Base-by-base conservation (phyloP, 2,797 vertebrate species). In the Morus bassanus region DNA sequence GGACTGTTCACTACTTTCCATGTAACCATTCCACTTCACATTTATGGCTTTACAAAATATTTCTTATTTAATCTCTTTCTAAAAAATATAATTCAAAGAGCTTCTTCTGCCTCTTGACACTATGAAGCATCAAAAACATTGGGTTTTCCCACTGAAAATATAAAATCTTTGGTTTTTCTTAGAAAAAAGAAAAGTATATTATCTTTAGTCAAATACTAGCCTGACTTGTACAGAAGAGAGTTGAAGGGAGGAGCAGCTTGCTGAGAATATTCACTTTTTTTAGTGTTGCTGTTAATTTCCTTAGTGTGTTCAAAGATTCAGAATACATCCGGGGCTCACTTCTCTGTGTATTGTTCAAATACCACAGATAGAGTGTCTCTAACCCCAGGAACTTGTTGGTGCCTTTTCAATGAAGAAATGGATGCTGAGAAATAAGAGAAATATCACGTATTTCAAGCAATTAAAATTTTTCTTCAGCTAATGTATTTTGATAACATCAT, bases 1-100 rank as follows among this genome's bases (percentile, higher is more conserved):
- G 51, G 7, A 11, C 25, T 80, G 10, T 43, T 92, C 13, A 2
- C 50, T 81, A 2, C 31, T 88, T 87, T 10, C 39, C 35, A 63
- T 1, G 1, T 59, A 81, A 46, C 25, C 1, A 0, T 41, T 59
- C 25, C 17, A 35, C 67, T 21, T 25, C 11, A 39, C 13, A 6
- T 43, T 82, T 57, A 53, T 35, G 33, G 11, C 6, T 83, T 54
- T 57, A 59, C 53, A 74, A 80, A 83, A 28, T 69, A 45, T 48
- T 80, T 89, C 23, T 35, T 51, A 51, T 63, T 70, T 86, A 39
- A 9, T 68, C 18, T 69, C 11, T 64, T 65, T 74, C 50, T 11
- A 18, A 76, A 69, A 69, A 30, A 27, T 10, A 11, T 17, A 17
- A 41, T 41, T 90, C 28, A 30, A 33, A 45, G 8, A 50, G 6